Evolutionary conservation across 1,140 invertebrate genomes (phyloP), one percentile per base, ranked within the genome.

Genomic region (Pseudomyrmex gracilis): DNA sequence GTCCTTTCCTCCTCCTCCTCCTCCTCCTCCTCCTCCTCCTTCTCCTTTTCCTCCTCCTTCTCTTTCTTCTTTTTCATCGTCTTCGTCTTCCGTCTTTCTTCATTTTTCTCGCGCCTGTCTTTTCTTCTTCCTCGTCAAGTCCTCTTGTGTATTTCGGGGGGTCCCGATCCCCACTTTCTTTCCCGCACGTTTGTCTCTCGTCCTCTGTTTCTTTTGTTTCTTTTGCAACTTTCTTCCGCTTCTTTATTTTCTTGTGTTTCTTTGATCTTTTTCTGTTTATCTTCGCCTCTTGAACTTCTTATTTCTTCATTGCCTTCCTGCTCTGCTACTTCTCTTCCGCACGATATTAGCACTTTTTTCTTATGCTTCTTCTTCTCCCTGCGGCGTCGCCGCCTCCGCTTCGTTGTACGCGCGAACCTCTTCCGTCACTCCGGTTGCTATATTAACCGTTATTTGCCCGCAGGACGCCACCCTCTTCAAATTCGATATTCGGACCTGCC

Each of bases 391-490:
- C 64, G 73, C 9, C 66, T 71, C 49, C 60, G 58, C 78, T 82
- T 84, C 58, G 45, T 53, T 53, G 43, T 60, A 55, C 53, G 34
- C 61, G 9, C 77, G 55, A 68, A 71, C 82, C 80, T 85, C 87
- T 85, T 88, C 73, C 82, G 87, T 83, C 87, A 80, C 63, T 86
- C 63, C 63, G 73, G 83, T 57, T 84, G 76, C 74, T 57, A 24
- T 89, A 84, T 80, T 34, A 34, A 89, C 87, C 88, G 88, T 89
- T 89, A 89, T 63, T 89, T 82, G 80, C 71, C 53, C 78, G 73
- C 70, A 82, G 78, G 85, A 73, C 58, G 76, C 76, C 85, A 86
- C 82, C 74, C 88, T 82, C 60, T 82, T 86, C 45, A 22, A 49
- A 71, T 49, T 45, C 20, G 13, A 12, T 20, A 5, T 53, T 20